Evolutionary conservation across 1,140 invertebrate species (phyloP), one percentile per base, ranked within the genome.

Genomic region (Lycorma delicatula): DNA sequence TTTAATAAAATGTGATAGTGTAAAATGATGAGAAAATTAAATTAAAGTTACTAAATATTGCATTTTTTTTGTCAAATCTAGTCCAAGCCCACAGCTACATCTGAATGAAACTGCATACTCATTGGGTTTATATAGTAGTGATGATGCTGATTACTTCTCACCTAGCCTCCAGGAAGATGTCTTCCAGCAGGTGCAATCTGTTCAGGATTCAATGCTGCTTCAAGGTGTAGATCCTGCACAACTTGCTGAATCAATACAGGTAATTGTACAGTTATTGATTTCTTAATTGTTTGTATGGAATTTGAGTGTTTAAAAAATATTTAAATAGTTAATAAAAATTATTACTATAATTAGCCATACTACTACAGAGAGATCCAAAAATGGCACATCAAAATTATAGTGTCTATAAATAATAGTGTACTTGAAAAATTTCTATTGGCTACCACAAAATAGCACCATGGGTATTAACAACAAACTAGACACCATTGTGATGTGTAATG

Each of bases 121-220:
- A 11, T 51, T 63, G 3, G 56, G 54, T 1, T 49, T 54, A 5
- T 58, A 55, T 46, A 62, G 46, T 29, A 58, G 29, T 38, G 56
- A 62, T 7, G 60, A 62, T 47, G 84, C 84, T 50, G 83, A 84
- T 49, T 87, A 86, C 67, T 84, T 86, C 62, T 84, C 82, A 59
- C 83, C 84, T 1, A 81, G 79, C 60, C 71, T 87, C 23, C 83
- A 86, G 66, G 85, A 87, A 54, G 87, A 89, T 66, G 86, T 89
- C 1, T 89, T 83, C 61, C 78, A 87, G 61, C 86, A 83, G 63
- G 83, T 85, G 0, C 81, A 75, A 11, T 70, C 72, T 3, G 74
- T 77, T 52, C 75, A 81, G 23, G 84, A 86, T 60, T 81, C 80
- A 16, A 84, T 86, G 70, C 69, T 86, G 29, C 70, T 86, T 22